Evolutionary conservation across 2,113 vertebrate species (phyloP), one percentile per base, ranked within the genome.

Genomic region (Myxocyprinus asiaticus): DNA sequence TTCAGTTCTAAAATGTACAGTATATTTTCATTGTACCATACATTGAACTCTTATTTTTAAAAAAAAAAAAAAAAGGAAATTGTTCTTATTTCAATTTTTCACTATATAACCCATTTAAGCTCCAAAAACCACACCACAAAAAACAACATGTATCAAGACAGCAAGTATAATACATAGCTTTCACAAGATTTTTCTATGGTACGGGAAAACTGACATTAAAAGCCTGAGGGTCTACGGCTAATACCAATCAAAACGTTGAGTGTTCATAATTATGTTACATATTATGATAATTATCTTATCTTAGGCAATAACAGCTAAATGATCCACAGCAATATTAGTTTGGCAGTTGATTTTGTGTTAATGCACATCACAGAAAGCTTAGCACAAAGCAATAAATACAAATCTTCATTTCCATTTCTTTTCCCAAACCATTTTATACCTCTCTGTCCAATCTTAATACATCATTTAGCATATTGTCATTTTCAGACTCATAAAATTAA

Each of bases 291-390:
- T n/a, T n/a, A n/a, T n/a, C n/a, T 53, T 64, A n/a, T 67, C 33
- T 70, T 17, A 51, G 11, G 22, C 22, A 33, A 33, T 33, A 43
- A 11, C 50, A 78, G 12, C 43, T 77, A 69, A 69, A 78, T 63
- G 45, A 78, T 10, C 56, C 51, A 56, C 14, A 45, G 11, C 56
- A 53, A 44, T 51, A 63, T 59, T 50, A 68, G 15, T 17, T 56
- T 6, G 42, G 2, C 9, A 78, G 56, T 61, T 44, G 62, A 53
- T 78, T 53, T 51, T 44, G 33, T 14, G 33, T 78, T 70, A 78
- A 42, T 63, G 45, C 22, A 50, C 58, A 15, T 53, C 12, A 33
- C 22, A 33, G 22, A 59, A 22, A 77, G 17, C 51, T 43, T 68
- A 1, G 4, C 75, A 56, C 64, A 68, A 62, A 51, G 48, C 66